Percentiles rank a stretch among this genome's conserved stretches.
phyloP scores from a whole-genome alignment of 2,797 vertebrate species.

The Anguilla anguilla region DNA sequence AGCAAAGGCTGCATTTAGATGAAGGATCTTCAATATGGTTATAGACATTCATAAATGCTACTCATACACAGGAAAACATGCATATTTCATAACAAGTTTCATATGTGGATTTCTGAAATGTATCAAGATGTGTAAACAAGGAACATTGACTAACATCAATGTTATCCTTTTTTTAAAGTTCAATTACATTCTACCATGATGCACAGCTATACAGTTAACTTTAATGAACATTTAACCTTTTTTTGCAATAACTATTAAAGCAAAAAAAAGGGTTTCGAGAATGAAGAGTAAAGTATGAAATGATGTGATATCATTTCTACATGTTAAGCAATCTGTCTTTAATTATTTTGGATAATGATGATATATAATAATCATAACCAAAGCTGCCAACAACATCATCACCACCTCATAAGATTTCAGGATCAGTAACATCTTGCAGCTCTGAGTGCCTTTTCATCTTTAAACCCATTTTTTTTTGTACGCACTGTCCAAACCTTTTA shows the following conservation, averaged over 20 bases:
- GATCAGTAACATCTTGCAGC: too few relatives aligned
- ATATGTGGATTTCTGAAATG: background rate
- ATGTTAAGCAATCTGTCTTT: background rate
- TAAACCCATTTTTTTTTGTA: background rate
- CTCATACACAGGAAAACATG: background rate
- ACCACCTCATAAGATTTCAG: background rate
- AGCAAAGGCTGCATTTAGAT: constrained; percentile 69
- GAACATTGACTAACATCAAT: background rate
- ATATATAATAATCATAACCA: background rate
- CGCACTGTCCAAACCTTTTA: background rate
- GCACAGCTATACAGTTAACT: background rate
- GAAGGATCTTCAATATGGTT: constrained; percentile 73
- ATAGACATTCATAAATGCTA: background rate
- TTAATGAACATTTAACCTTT: too few relatives aligned
- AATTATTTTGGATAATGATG: background rate
- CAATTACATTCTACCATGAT: background rate
- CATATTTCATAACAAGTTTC: background rate
- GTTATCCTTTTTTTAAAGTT: background rate
- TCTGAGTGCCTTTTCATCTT: background rate
- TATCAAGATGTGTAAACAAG: background rate
- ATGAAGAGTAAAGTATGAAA: too few relatives aligned
- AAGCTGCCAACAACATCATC: background rate
- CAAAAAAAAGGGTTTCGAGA: too few relatives aligned
- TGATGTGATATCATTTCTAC: background rate
- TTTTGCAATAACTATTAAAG: too few relatives aligned